These are phyloP conservation scores for Nycticebus coucang DNA, from an alignment of 2,113 vertebrate genomes.

Conservation along the genomic window DNA sequence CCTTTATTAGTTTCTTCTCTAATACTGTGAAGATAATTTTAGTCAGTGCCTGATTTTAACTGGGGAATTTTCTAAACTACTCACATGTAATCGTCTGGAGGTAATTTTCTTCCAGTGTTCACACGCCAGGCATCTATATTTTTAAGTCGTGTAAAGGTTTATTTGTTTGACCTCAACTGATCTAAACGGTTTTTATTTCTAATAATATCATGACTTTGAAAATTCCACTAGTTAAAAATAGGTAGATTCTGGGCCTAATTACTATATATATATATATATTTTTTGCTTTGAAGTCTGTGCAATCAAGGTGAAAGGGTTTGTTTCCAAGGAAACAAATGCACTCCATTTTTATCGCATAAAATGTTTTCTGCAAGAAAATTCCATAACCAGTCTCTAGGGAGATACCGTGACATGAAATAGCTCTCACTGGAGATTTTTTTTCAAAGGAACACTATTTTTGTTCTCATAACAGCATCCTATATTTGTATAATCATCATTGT, in stretches of 20 bases:
- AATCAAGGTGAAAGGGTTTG: conserved; percentile 84
- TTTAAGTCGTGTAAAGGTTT: conserved; percentile 59
- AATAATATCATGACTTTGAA: conserved; percentile 73
- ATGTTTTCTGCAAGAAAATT: conserved; percentile 80
- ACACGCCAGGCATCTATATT: conserved; percentile 31
- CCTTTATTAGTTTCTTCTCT: conserved; percentile 10
- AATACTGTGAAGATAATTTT: background rate
- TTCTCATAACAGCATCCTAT: background rate
- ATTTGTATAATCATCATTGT: background rate
- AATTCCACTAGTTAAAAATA: conserved; percentile 83
- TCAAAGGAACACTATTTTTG: background rate
- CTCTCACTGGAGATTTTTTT: conserved; percentile 14
- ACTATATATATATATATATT: conserved; percentile 69
- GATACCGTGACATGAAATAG: conserved; percentile 42
- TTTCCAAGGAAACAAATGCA: conserved; percentile 89
- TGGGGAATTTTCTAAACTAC: conserved; percentile 32
- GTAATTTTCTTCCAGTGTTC: background rate
- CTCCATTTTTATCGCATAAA: conserved; percentile 72
- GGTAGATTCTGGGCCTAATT: conserved; percentile 78
- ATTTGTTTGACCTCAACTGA: conserved; percentile 55
- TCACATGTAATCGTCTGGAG: background rate
- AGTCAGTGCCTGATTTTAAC: background rate
- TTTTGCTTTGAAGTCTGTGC: conserved; percentile 75
- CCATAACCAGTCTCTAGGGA: conserved; percentile 71
- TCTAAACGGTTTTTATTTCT: conserved; percentile 53